Base-by-base conservation (phyloP, 1,140 invertebrate species). In the Eufriesea mexicana region DNA sequence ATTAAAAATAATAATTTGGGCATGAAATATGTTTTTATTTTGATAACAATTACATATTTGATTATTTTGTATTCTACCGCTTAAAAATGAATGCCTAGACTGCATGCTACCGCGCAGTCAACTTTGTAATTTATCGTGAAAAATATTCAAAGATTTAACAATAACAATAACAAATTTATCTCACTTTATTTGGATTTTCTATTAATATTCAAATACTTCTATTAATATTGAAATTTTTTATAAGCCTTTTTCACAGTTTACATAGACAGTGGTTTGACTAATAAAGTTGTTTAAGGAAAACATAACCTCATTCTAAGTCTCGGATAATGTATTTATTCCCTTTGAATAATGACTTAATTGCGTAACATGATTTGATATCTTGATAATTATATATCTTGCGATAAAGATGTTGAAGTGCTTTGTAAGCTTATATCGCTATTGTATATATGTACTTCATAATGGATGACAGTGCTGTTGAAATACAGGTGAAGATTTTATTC, bases 401-500 rank as follows among this genome's bases (percentile, higher is more conserved):
- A 70, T 28, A 61, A 76, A 61, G 28, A 77, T 70, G 66, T 70
- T 25, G 6, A 42, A 35, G 28, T 45, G 77, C 25, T 54, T 54
- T 77, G 8, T 23, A 10, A 42, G 5, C 7, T 54, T 45, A 18
- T 12, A 16, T 42, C n/a, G 18, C 23, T 47, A 28, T 5, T 25
- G 5, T 8, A 45, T 64, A 14, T 35, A 28, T 0, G 18, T 20
- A 0, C 14, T 62, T 20, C 28, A 45, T 73, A 68, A 87, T 87
- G 78, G 74, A 74, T 75, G 18, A 67, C 18, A 73, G 51, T 55
- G 23, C 1, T n/a, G 54, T 18, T 9, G 55, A 88, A 47, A 75
- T 89, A 35, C 67, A 93, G 68, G 95, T 97, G 66, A 96, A 96
- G 92, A 88, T 98, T 66, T 92, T 98, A 85, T 98, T 99, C 94